phyloP scores from a whole-genome alignment of 1,140 invertebrate genomes.

The Megalonaias nervosa region DNA sequence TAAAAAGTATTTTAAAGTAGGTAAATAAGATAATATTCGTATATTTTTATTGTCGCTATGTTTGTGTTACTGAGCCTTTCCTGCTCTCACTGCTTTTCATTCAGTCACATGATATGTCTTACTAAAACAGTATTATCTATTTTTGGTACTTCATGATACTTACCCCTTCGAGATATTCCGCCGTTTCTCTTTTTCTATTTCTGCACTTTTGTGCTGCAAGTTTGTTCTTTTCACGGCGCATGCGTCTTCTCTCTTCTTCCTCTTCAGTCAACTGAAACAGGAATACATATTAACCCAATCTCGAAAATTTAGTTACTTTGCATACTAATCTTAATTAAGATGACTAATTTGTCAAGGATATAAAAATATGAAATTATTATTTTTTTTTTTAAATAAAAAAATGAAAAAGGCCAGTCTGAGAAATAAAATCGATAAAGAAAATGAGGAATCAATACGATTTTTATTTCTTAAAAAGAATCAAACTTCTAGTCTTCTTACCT shows the following conservation, averaged over 20 bases:
- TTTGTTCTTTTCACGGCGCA: conserved; percentile 93
- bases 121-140: neutral
- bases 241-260: conserved; percentile 90
- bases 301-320: neutral
- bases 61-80: no score
- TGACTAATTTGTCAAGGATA: neutral
- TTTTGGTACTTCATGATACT: conserved; percentile 30
- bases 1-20: no score
- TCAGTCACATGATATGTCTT: neutral
- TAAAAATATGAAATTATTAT: neutral
- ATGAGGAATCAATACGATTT: neutral
- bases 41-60: no score
- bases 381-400: neutral
- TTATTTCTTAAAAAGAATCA: no score
- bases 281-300: conserved; percentile 22
- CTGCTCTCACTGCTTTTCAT: no score
- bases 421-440: neutral
- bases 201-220: conserved; percentile 96
- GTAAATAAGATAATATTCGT: no score
- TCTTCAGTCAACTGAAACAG: conserved; percentile 86
- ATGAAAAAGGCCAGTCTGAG: neutral
- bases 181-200: conserved; percentile 93
- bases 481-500: conserved; percentile 26
- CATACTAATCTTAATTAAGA: neutral
- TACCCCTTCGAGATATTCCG: conserved; percentile 83